phyloP scores from a whole-genome alignment of 2,888 invertebrate species.

The Ornithoptera alexandrae region DNA sequence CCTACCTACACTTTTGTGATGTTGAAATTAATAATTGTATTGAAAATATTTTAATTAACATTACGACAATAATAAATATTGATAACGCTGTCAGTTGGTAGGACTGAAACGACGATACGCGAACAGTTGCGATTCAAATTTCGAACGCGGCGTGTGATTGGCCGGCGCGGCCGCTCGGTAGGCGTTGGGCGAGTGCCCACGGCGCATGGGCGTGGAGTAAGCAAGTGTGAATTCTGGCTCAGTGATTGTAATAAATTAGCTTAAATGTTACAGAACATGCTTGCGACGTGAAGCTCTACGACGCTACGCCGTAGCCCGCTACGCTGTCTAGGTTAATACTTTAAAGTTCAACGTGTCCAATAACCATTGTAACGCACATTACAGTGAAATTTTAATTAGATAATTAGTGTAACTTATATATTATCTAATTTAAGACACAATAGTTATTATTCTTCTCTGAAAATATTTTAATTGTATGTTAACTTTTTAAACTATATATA shows the following conservation, averaged over 20 bases:
- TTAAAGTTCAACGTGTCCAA: conserved; percentile 21
- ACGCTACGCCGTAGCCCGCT: conserved; percentile 58
- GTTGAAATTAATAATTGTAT: no score
- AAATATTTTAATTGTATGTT: no score
- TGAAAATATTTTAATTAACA: neutral
- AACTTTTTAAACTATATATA: no score
- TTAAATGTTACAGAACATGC: conserved; percentile 54
- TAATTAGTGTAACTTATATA: neutral
- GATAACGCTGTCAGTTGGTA: conserved; percentile 37
- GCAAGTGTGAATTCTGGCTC: conserved; percentile 59
- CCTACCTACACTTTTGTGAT: no score
- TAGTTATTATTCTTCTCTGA: no score
- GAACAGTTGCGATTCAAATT: conserved; percentile 59
- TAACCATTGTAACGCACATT: neutral
- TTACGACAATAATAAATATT: neutral
- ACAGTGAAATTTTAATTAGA: neutral
- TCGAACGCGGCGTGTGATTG: conserved; percentile 67
- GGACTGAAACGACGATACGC: conserved; percentile 64
- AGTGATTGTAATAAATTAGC: conserved; percentile 63
- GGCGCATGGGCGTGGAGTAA: conserved; percentile 67
- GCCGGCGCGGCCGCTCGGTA: conserved; percentile 58
- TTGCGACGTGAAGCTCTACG: conserved; percentile 48
- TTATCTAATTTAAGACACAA: no score
- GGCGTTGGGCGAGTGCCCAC: conserved; percentile 65
- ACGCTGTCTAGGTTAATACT: conserved; percentile 18